Conservation (phyloP, 1,140 invertebrate species). For the Luehdorfia chinensis region DNA sequence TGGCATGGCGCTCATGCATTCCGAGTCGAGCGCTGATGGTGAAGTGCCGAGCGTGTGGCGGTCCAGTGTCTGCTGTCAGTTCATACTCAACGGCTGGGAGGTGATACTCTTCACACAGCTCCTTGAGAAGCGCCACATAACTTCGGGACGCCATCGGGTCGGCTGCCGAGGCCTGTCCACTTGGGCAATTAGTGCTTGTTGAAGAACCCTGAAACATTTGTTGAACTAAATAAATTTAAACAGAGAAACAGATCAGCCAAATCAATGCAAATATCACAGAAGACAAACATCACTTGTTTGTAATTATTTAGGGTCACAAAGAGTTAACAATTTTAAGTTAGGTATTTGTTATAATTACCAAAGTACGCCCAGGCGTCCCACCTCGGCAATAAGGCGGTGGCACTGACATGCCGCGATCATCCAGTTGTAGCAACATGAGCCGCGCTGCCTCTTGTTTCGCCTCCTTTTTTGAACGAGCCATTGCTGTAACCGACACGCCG, state of each 20-base stretch:
- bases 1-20: constrained; percentile 39
- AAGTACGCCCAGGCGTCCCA: not conserved
- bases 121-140: constrained; percentile 52
- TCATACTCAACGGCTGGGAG: constrained; percentile 39
- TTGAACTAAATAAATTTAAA: no score
- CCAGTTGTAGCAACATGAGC: constrained; percentile 36
- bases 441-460: constrained; percentile 60
- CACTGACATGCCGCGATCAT: constrained; percentile 30
- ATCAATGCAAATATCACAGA: no score
- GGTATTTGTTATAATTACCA: no score
- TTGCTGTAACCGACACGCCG: constrained; percentile 37
- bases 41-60: constrained; percentile 57
- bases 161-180: no score
- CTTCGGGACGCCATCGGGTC: no score
- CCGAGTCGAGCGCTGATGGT: constrained; percentile 42
- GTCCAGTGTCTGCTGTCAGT: constrained; percentile 57
- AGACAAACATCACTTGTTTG: no score
- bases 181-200: no score
- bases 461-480: constrained; percentile 59
- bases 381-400: constrained; percentile 36
- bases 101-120: constrained; percentile 54
- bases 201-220: no score
- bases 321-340: no score
- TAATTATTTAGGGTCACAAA: no score
- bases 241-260: no score